Evolutionary conservation across 1,140 invertebrate genomes (phyloP).

Genomic region (Caligus rogercresseyi): DNA sequence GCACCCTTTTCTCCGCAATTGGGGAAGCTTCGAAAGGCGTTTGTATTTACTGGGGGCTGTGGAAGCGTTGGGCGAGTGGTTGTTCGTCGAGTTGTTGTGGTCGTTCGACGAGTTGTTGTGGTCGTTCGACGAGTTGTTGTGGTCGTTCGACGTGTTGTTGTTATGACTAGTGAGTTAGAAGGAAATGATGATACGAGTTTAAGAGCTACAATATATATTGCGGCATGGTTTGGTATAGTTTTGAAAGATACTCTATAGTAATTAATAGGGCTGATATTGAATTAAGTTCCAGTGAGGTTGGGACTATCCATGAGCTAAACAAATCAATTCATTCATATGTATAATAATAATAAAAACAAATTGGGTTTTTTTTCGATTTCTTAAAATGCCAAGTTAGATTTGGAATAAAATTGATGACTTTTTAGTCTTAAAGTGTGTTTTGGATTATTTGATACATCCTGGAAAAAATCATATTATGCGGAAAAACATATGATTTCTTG

Average conservation of each 20-base stretch:
- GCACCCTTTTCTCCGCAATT: neutral
- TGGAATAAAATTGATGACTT: no score
- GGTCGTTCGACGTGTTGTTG: neutral
- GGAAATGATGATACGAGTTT: no score
- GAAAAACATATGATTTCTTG: no score
- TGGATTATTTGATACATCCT: no score
- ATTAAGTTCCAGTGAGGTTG: neutral
- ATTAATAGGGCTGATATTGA: neutral
- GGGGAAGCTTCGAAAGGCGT: neutral
- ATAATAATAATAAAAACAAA: no score
- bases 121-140: neutral
- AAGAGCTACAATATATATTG: no score
- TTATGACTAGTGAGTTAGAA: neutral
- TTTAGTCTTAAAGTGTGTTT: no score
- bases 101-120: neutral
- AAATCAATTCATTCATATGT: no score
- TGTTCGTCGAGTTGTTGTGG: neutral
- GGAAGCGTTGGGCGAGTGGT: neutral
- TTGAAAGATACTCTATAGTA: neutral
- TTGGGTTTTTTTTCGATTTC: no score
- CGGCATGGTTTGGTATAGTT: no score
- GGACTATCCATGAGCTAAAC: neutral
- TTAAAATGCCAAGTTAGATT: no score
- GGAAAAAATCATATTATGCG: no score
- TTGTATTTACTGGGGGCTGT: neutral